Base-by-base conservation (phyloP, 2,888 invertebrate species). In the Ennomos erosarius region DNA sequence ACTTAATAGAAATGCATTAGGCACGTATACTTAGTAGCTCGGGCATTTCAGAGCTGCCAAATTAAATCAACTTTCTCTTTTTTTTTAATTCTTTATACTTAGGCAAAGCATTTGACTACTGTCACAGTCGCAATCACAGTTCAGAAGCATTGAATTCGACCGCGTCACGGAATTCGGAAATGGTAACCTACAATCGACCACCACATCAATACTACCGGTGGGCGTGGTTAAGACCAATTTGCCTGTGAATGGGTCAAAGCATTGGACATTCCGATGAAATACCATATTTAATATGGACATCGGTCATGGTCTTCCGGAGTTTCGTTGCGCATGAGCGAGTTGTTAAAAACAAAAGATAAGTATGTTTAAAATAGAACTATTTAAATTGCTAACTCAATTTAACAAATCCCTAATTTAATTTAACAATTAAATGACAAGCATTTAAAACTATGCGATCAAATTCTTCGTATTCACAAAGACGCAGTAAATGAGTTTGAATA, bases 391-490 rank as follows among this genome's bases (percentile, higher is more conserved):
- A 40, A 9, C 36, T 36, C 8, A 12, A 37, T 16, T 16, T 26
- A 10, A 1, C 26, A 26, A 26, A 42, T 10, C 12, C 34, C 8
- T 33, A 16, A 26, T 51, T 51, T 26, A 26, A 46, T 13, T 38
- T 43, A 10, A 10, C 26, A 33, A 39, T 16, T 8, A 42, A 56
- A 59, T 55, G 47, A 58, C 42, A 47, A 55, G 50, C 52, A 59
- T 62, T 65, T 52, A 64, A 65, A 64, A 59, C 48, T 51, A 35
- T 37, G 42, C 61, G 55, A 65, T 67, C 63, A 67, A 59, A 56
- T 50, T 55, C 59, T 45, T 57, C 55, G 42, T 51, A 42, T 50
- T 60, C 59, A 64, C 63, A 65, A 62, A 62, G 59, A 56, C 58
- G 55, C 9, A 42, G 54, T 45, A 56, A 62, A 64, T 62, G 59